Evolutionary conservation across 2,797 vertebrate genomes (phyloP).

Genomic region (Picus viridis): DNA sequence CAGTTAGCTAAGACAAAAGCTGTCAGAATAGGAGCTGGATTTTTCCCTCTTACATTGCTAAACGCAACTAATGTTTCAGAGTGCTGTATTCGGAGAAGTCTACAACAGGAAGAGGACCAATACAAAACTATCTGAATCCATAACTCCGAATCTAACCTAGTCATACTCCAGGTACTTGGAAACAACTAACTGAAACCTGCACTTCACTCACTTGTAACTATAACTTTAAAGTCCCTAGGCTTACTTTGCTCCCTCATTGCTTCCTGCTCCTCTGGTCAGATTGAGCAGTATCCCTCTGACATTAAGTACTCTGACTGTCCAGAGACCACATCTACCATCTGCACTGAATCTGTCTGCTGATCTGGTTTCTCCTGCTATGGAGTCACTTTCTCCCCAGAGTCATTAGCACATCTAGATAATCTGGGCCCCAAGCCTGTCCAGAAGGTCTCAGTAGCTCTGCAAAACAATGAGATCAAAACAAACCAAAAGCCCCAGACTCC

Average conservation of each 20-base stretch:
- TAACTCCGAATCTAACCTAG: background rate
- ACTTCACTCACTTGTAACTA: background rate
- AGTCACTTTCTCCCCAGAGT: background rate
- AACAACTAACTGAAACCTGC: background rate
- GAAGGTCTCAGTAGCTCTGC: background rate
- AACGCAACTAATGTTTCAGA: background rate
- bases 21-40: background rate
- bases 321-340: background rate
- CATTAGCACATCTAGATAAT: background rate
- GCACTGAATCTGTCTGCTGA: background rate
- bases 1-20: background rate
- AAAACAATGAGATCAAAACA: background rate
- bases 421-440: background rate
- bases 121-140: background rate
- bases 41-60: background rate
- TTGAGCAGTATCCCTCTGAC: background rate
- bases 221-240: background rate
- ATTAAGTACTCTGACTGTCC: background rate
- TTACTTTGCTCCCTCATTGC: background rate
- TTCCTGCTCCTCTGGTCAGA: background rate
- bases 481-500: background rate
- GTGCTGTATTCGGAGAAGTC: background rate
- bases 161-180: background rate
- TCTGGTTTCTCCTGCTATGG: background rate
- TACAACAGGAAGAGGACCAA: background rate